Conservation (phyloP, 2,888 invertebrate species). For the Agrochola lota region DNA sequence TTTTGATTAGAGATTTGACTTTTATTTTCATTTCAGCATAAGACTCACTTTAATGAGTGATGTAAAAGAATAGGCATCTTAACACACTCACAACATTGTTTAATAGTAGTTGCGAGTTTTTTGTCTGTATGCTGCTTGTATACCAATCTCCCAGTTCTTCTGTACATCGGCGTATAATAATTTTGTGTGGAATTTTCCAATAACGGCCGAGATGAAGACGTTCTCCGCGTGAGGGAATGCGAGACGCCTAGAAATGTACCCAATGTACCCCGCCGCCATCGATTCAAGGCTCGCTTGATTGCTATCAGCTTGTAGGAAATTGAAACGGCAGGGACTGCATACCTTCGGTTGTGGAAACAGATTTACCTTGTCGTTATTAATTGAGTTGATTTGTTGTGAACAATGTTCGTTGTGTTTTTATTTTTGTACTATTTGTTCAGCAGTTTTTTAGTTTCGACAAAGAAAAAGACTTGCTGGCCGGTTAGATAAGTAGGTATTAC, state of each 20-base stretch:
- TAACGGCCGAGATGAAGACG: conserved; percentile 75
- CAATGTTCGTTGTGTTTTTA: background rate
- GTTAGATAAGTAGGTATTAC: too few relatives aligned
- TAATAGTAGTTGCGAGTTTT: too few relatives aligned
- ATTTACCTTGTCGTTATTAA: conserved; percentile 44
- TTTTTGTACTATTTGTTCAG: too few relatives aligned
- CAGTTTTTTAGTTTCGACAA: too few relatives aligned
- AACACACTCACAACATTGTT: too few relatives aligned
- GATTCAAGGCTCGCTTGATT: conserved; percentile 52
- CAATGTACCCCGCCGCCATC: conserved; percentile 55
- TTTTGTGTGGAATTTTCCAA: conserved; percentile 80
- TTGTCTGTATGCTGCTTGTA: background rate
- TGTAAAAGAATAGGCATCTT: too few relatives aligned
- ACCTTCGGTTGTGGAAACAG: conserved; percentile 38
- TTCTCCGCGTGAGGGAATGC: conserved; percentile 72
- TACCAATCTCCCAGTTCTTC: background rate
- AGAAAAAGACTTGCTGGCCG: too few relatives aligned
- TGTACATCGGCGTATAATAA: conserved; percentile 65
- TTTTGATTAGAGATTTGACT: too few relatives aligned
- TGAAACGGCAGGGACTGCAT: conserved; percentile 52
- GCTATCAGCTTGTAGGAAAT: conserved; percentile 60
- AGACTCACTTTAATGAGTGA: too few relatives aligned
- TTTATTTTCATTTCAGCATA: too few relatives aligned
- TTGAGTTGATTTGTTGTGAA: conserved; percentile 11
- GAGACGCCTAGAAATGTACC: conserved; percentile 61